These are phyloP conservation scores for Catostylus mosaicus DNA, from an alignment of 30 jellyfish, hydroid and myxozoan species.

Conservation along the genomic window DNA sequence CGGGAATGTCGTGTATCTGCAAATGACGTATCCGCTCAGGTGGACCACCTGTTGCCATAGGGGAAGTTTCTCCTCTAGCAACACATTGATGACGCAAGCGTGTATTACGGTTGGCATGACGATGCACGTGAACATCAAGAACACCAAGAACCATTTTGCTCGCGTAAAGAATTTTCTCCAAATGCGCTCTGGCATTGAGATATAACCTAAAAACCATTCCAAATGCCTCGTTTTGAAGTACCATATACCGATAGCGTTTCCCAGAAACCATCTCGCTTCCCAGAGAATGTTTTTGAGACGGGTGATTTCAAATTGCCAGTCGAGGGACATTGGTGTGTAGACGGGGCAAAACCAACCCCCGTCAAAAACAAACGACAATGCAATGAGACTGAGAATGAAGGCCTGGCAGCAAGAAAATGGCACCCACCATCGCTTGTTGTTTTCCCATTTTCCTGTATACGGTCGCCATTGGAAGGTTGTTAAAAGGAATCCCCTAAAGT, in stretches of 20 bases:
- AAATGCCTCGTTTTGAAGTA: conserved; percentile 20
- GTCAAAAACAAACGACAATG: conserved; percentile 5
- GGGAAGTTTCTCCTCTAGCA: neutral
- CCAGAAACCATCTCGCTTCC: conserved; percentile 24
- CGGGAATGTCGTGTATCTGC: conserved; percentile 22
- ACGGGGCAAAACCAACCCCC: neutral
- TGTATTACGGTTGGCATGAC: conserved; percentile 7
- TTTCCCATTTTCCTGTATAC: conserved; percentile 8
- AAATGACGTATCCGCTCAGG: neutral
- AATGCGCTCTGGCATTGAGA: neutral
- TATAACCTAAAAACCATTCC: conserved; percentile 7
- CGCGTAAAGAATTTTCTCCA: conserved; percentile 12
- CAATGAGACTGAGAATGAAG: neutral
- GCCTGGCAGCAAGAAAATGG: neutral
- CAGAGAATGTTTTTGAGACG: conserved; percentile 8
- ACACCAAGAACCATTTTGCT: neutral
- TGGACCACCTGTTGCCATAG: conserved; percentile 7
- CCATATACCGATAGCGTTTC: conserved; percentile 11
- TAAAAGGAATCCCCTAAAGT: neutral
- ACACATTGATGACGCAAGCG: neutral
- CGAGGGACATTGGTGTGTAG: neutral
- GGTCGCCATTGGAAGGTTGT: conserved; percentile 22
- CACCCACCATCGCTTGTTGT: neutral
- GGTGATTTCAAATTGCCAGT: conserved; percentile 8
- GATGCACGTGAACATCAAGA: neutral